Evolutionary conservation across 2,113 vertebrate species (phyloP), one percentile per base, ranked within the genome.

Genomic region (Thomomys bottae): DNA sequence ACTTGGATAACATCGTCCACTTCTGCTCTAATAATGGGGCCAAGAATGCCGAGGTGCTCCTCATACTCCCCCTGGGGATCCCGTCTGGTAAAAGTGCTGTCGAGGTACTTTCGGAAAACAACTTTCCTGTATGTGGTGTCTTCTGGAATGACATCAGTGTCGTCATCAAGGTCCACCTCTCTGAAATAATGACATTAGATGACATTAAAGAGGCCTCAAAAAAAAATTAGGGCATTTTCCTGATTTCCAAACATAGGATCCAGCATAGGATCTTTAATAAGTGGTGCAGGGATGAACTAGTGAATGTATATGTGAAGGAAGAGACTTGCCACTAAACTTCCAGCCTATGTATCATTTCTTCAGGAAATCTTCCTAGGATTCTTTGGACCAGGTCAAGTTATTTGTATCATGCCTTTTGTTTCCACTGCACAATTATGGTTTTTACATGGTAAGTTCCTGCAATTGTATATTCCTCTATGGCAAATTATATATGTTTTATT

Each of bases 1-100:
- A 99, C 99, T 93, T 98, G 97, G 84, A 99, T 99, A 59, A 98
- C 98, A 82, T 99, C 98, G 0, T 98, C 98, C 91, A 99, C 98
- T 96, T 99, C 99, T 7, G 99, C 99, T 95, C 98, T 98, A 84
- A 99, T 99, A 63, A 99, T 71, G 3, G 99, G 99, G 9, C 99
- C 99, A 57, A 99, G 98, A 95, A 99, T 98, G 45, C 99, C 99
- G 8, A 99, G 98, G 85, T 99, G 99, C 82, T 99, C 98, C 34
- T 98, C 97, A 9, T 98, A 96, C 95, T 99, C 99, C 0, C 98
- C 98, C 15, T 89, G 97, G 81, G 97, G 95, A 40, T 98, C 98
- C 32, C 97, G 98, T 20, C 88, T 97, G 0, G 70, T 98, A 93
- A 99, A 99, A 64, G 97, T 97, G 32, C 97, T 98, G 79, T 99